phyloP scores from a whole-genome alignment of 2,888 invertebrate genomes.

The Plutella xylostella region DNA sequence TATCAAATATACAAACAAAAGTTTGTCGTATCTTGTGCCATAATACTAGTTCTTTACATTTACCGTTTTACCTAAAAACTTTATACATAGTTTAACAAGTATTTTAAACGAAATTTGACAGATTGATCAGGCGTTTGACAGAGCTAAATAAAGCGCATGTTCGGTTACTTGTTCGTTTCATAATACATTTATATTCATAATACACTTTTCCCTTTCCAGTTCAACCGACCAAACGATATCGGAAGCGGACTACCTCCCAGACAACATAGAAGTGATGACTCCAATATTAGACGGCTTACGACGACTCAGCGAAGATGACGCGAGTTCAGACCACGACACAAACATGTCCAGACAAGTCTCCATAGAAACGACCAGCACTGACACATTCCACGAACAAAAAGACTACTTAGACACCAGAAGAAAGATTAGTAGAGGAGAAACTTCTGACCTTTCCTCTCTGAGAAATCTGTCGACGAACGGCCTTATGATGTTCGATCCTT shows the following conservation, averaged over 20 bases:
- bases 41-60: too few relatives aligned
- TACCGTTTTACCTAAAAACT: too few relatives aligned
- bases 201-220: too few relatives aligned
- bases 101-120: too few relatives aligned
- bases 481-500: conserved; percentile 61
- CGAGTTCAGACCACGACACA: conserved; percentile 24
- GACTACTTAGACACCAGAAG: conserved; percentile 28
- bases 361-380: conserved; percentile 29
- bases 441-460: conserved; percentile 43
- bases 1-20: too few relatives aligned
- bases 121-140: too few relatives aligned
- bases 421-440: conserved; percentile 48
- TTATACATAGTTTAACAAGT: too few relatives aligned
- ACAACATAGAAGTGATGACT: conserved; percentile 61
- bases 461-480: conserved; percentile 60
- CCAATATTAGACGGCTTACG: conserved; percentile 57
- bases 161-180: too few relatives aligned
- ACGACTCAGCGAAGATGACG: conserved; percentile 35
- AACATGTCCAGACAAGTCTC: conserved; percentile 7
- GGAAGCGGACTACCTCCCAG: conserved; percentile 56
- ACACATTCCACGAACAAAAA: conserved; percentile 45
- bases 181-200: too few relatives aligned
- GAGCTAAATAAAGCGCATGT: too few relatives aligned
- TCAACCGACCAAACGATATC: conserved; percentile 50
- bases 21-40: too few relatives aligned